A percentile compares a stretch with the other conserved stretches of the same genome.
These are phyloP conservation scores for Hypomecis atomaria DNA, from an alignment of 2,888 invertebrate species.

Conservation along the genomic window DNA sequence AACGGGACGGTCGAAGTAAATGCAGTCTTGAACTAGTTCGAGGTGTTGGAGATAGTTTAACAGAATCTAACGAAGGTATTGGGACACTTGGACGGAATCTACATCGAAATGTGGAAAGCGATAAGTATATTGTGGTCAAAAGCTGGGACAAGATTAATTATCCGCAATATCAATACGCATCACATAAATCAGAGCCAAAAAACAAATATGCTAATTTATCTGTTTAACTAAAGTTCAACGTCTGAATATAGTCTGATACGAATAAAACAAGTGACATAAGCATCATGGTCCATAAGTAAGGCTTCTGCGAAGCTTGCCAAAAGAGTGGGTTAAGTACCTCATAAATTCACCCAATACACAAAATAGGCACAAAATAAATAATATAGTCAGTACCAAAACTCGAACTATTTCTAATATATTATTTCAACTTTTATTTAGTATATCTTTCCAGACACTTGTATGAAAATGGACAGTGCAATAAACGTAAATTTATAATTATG, in stretches of 20 bases:
- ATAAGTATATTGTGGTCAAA: too few relatives aligned
- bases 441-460: not conserved
- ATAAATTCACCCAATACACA: conserved; percentile 66
- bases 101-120: not conserved
- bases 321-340: conserved; percentile 65
- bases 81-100: too few relatives aligned
- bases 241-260: not conserved
- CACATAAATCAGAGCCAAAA: not conserved
- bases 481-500: not conserved
- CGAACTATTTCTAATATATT: not conserved
- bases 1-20: conserved; percentile 20
- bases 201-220: not conserved
- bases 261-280: conserved; percentile 14
- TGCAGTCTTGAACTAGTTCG: conserved; percentile 20
- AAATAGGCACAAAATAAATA: conserved; percentile 38
- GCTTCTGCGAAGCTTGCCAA: conserved; percentile 54
- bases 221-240: conserved; percentile 7
- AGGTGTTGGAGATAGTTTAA: conserved; percentile 23
- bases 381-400: conserved; percentile 7
- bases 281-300: conserved; percentile 40
- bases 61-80: conserved; percentile 11
- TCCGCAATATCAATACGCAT: not conserved
- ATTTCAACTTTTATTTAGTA: not conserved
- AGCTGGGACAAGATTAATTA: not conserved
- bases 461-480: not conserved